A percentile compares a stretch with the other conserved stretches of the same genome.
These are phyloP conservation scores for Telmatochromis bifrenatus DNA, from an alignment of 2,113 vertebrate species.

Conservation along the genomic window DNA sequence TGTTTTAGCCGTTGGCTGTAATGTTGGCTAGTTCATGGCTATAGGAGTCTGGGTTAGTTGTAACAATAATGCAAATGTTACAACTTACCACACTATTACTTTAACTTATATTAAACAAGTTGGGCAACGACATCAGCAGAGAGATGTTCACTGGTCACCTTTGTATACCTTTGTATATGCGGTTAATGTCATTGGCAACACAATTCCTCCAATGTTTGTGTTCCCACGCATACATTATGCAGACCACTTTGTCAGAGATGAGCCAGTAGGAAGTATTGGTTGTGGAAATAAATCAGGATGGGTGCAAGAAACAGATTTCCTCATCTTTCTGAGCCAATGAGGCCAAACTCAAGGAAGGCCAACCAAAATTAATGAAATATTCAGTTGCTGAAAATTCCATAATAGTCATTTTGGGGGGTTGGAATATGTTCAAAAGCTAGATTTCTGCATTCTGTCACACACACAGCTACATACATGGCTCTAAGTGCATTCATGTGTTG, in stretches of 20 bases:
- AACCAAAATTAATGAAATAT: too few relatives aligned
- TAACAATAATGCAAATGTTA: neutral
- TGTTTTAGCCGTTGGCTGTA: neutral
- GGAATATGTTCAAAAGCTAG: too few relatives aligned
- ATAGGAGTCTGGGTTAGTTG: too few relatives aligned
- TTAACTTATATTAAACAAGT: neutral
- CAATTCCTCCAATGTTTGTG: neutral
- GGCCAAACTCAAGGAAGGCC: too few relatives aligned
- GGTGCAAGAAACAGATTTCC: neutral
- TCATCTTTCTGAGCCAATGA: neutral
- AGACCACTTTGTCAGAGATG: neutral
- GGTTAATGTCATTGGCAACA: neutral
- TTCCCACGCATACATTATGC: accelerated
- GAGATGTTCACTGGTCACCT: accelerated
- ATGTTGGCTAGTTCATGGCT: accelerated
- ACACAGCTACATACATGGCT: neutral
- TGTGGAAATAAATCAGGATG: too few relatives aligned
- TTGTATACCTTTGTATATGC: neutral
- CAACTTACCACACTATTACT: neutral
- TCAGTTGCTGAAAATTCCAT: too few relatives aligned
- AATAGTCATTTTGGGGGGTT: too few relatives aligned
- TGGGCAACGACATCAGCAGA: accelerated
- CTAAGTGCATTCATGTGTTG: neutral
- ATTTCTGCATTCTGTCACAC: too few relatives aligned
- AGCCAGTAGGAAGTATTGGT: accelerated